These are phyloP conservation scores for Neogobius melanostomus DNA, from an alignment of 2,113 vertebrate genomes.

Conservation along the genomic window DNA sequence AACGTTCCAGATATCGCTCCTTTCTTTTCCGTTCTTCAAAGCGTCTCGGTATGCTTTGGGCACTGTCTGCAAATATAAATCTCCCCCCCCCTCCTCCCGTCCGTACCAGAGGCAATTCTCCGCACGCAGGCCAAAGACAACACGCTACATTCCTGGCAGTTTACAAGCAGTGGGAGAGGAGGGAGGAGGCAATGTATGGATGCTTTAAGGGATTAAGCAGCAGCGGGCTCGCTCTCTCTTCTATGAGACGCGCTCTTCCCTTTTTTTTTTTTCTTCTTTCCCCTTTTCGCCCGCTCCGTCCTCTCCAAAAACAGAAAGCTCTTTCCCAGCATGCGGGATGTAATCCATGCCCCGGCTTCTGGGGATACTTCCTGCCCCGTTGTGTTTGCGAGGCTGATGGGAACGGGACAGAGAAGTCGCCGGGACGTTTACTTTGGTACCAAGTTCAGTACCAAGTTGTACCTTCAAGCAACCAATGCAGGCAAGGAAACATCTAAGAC, in stretches of 20 bases:
- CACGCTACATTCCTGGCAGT: conserved; percentile 70
- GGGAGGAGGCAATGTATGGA: conserved; percentile 74
- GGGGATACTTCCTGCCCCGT: conserved; percentile 61
- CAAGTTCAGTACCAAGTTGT: conserved; percentile 26
- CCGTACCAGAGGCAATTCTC: conserved; percentile 59
- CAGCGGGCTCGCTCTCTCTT: conserved; percentile 41
- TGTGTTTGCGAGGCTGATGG: conserved; percentile 54
- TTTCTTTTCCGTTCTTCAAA: conserved; percentile 68
- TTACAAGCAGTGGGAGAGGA: conserved; percentile 71
- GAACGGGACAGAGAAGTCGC: conserved; percentile 43
- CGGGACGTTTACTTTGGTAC: conserved; percentile 3
- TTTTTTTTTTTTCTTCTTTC: conserved; percentile 34
- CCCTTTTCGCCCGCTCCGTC: conserved; percentile 36
- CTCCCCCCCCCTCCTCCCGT: conserved; percentile 25
- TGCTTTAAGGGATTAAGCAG: conserved; percentile 76
- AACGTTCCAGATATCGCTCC: conserved; percentile 66
- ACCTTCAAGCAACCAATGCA: conserved; percentile 30
- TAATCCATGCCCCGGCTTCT: conserved; percentile 63
- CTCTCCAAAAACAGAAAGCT: conserved; percentile 56
- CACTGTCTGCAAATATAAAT: conserved; percentile 70
- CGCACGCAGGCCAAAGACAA: conserved; percentile 69
- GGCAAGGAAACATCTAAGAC: neutral
- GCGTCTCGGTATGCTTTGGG: conserved; percentile 64
- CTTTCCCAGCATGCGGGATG: conserved; percentile 72
- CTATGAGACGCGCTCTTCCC: conserved; percentile 40